Percentiles rank a stretch among this genome's conserved stretches.
Evolutionary conservation across 1,140 invertebrate species (phyloP).

Genomic region (Dreissena polymorpha): DNA sequence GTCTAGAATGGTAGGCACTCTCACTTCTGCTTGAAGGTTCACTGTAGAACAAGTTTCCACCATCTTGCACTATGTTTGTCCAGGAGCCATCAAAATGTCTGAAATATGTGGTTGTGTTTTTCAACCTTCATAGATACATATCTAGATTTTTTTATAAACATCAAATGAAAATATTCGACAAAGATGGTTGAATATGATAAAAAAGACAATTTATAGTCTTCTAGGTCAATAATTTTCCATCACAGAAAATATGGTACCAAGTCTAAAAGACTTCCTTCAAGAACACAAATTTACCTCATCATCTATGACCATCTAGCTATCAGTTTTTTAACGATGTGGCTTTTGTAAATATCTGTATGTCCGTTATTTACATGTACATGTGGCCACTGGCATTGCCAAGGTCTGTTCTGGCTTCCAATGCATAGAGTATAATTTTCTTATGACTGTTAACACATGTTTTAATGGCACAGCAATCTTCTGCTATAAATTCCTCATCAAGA

Average conservation of each 20-base stretch:
- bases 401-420: no score
- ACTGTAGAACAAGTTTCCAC: slow-evolving; percentile 48
- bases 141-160: background rate
- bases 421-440: no score
- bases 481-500: no score
- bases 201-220: background rate
- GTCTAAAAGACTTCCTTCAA: background rate
- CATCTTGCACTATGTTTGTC: slow-evolving; percentile 41
- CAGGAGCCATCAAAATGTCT: slow-evolving; percentile 23
- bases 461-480: no score
- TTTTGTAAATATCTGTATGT: no score
- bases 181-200: background rate
- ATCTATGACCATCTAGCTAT: no score
- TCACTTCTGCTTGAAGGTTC: background rate
- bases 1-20: slow-evolving; percentile 25
- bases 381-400: no score
- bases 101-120: background rate
- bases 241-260: background rate
- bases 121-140: background rate
- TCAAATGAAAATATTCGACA: background rate
- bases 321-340: no score
- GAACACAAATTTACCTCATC: no score
- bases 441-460: no score
- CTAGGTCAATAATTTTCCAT: background rate
- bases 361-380: no score